Conservation (phyloP, 2,113 vertebrate genomes). For the Nerophis lumbriciformis region DNA sequence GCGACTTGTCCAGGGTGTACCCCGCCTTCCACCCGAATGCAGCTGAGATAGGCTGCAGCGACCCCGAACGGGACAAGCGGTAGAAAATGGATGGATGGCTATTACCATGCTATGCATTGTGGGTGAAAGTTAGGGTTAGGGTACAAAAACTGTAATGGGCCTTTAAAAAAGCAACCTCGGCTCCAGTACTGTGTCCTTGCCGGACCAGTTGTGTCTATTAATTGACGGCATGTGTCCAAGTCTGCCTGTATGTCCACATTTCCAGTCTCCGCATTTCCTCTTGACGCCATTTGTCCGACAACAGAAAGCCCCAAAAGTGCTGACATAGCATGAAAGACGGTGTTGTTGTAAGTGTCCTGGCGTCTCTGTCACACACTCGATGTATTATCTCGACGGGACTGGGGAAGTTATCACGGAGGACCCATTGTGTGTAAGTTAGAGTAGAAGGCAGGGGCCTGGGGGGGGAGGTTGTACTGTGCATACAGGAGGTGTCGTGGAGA, state of each 20-base stretch:
- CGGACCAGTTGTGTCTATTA: neutral
- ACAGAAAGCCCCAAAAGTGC: slow-evolving; percentile 62
- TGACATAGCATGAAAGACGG: slow-evolving; percentile 56
- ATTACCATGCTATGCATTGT: slow-evolving; percentile 45
- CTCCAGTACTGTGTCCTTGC: neutral
- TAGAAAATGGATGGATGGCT: slow-evolving; percentile 39
- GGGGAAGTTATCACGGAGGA: slow-evolving; percentile 65
- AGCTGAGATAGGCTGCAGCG: too few species aligned
- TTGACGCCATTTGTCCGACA: slow-evolving; percentile 46
- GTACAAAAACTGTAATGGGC: neutral
- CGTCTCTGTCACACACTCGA: slow-evolving; percentile 49
- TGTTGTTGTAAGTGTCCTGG: slow-evolving; percentile 61
- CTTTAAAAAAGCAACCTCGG: neutral
- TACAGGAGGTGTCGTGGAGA: slow-evolving; percentile 76
- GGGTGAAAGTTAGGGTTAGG: slow-evolving; percentile 3
- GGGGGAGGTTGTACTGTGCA: slow-evolving; percentile 49
- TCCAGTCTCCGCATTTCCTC: slow-evolving; percentile 60
- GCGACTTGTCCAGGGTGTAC: too few species aligned
- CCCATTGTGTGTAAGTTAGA: slow-evolving; percentile 61
- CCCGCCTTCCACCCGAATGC: too few species aligned
- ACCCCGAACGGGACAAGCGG: too few species aligned
- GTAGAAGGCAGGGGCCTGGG: slow-evolving; percentile 3
- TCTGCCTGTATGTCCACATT: slow-evolving; percentile 32
- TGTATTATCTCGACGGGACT: slow-evolving; percentile 65
- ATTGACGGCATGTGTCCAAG: slow-evolving; percentile 16